A percentile compares a stretch with the other conserved stretches of the same genome.
Conservation (phyloP, 2,797 vertebrate species). For the Vespertilio murinus region DNA sequence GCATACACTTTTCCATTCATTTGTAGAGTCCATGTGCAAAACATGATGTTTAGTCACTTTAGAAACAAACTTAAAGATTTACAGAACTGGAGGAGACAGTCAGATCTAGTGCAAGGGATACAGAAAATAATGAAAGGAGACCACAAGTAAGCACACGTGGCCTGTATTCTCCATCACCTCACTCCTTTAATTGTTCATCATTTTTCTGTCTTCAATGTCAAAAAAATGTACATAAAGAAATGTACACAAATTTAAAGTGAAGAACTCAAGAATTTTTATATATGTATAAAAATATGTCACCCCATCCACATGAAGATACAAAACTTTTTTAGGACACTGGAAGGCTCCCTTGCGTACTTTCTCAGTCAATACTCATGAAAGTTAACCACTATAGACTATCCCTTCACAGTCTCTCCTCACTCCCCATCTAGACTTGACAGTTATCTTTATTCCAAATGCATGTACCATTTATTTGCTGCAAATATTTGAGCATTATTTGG, state of each 20-base stretch:
- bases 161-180: neutral
- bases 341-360: too few species aligned
- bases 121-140: neutral
- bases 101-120: neutral
- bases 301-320: too few species aligned
- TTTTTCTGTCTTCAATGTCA: neutral
- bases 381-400: too few species aligned
- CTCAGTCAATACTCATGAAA: too few species aligned
- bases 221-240: neutral
- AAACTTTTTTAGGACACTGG: too few species aligned
- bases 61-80: neutral
- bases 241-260: neutral
- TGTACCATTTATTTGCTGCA: too few species aligned
- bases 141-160: neutral
- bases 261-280: neutral
- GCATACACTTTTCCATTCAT: neutral
- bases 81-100: neutral
- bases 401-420: too few species aligned
- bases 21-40: neutral
- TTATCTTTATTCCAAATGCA: too few species aligned
- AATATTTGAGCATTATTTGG: too few species aligned
- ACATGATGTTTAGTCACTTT: neutral
- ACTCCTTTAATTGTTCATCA: neutral
- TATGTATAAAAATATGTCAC: too few species aligned
- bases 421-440: too few species aligned